Conservation (phyloP, 2,797 vertebrate species). For the Poeciliopsis paucimaculata region DNA sequence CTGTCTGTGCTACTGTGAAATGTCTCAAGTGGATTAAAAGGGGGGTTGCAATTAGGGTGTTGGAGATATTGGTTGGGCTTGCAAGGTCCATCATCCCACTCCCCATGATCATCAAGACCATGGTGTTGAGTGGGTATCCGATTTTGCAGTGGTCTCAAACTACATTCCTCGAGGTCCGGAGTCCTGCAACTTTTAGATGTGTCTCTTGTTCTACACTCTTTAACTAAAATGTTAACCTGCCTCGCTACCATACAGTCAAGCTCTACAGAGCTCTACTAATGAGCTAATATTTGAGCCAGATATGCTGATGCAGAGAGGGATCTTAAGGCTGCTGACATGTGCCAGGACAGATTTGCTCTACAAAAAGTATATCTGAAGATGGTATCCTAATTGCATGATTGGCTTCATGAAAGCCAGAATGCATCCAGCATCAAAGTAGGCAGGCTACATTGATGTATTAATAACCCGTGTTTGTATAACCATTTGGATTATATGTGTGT, state of each 20-base stretch:
- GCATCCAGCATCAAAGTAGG: not conserved
- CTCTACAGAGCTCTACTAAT: too few species aligned
- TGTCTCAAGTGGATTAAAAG: not conserved
- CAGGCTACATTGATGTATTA: too few species aligned
- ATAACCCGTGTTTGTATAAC: too few species aligned
- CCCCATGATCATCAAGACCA: not conserved
- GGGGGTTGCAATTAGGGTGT: not conserved
- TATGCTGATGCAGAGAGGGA: too few species aligned
- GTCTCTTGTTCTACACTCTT: too few species aligned
- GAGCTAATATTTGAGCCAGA: too few species aligned
- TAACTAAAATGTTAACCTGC: too few species aligned
- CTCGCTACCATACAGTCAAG: too few species aligned
- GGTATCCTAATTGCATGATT: not conserved
- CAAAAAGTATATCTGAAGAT: not conserved
- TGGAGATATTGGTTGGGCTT: not conserved
- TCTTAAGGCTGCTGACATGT: not conserved
- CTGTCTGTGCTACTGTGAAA: not conserved
- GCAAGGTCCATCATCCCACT: not conserved
- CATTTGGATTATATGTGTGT: too few species aligned
- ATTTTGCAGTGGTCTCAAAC: too few species aligned
- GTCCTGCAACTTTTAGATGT: too few species aligned
- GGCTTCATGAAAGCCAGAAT: not conserved
- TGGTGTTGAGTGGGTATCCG: not conserved
- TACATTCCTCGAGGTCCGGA: too few species aligned
- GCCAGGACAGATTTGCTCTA: not conserved